Percentiles rank a stretch among this genome's conserved stretches.
Evolutionary conservation across 2,888 invertebrate genomes (phyloP).

Genomic region (Phanerotoma sp.): DNA sequence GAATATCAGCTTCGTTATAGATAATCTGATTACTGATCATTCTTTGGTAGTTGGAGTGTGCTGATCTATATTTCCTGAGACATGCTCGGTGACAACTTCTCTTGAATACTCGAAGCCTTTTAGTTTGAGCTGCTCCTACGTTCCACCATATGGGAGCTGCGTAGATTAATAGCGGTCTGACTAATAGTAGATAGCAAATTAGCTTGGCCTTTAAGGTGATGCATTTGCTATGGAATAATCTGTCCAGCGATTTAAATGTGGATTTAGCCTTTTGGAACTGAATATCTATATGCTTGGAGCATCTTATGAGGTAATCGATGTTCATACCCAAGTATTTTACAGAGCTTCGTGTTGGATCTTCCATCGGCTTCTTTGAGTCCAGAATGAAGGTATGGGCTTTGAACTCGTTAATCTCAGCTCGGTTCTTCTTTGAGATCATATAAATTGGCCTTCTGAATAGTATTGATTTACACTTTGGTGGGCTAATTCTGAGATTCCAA

Average conservation of each 20-base stretch:
- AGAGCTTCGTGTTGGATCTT: constrained; percentile 4
- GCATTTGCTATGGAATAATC: neutral
- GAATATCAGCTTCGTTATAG: neutral
- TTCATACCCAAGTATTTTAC: constrained; percentile 25
- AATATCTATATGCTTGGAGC: neutral
- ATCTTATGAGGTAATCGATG: constrained; percentile 16
- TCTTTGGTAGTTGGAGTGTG: neutral
- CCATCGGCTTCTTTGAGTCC: neutral
- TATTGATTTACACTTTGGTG: neutral
- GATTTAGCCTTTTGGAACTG: constrained; percentile 19
- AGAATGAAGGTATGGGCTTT: neutral
- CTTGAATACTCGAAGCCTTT: constrained; percentile 20
- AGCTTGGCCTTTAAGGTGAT: neutral
- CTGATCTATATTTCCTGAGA: neutral
- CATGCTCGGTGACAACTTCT: constrained; percentile 1
- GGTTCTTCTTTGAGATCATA: neutral
- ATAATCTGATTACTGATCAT: neutral
- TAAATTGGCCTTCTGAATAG: neutral
- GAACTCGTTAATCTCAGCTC: neutral
- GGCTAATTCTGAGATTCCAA: neutral
- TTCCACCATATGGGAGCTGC: neutral
- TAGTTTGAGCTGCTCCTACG: constrained; percentile 6
- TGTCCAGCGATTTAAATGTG: neutral
- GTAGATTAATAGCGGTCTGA: constrained; percentile 12
- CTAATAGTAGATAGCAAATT: neutral